A percentile compares a stretch with the other conserved stretches of the same genome.
Conservation (phyloP, 1,140 invertebrate genomes). For the Heliothis subflexa region DNA sequence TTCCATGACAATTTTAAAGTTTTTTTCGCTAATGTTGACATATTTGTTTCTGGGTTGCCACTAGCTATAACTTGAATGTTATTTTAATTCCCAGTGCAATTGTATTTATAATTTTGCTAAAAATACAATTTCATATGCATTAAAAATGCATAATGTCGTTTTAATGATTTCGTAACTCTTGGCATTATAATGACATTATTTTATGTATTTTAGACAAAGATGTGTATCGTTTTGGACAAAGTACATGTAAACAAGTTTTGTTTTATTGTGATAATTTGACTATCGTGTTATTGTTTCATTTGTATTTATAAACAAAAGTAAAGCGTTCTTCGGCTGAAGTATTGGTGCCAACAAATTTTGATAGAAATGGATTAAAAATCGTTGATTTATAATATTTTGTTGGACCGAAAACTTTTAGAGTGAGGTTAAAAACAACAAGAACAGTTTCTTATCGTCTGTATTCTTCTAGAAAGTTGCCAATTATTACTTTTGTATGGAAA, state of each 20-base stretch:
- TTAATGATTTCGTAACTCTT: too few species aligned
- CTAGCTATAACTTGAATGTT: background rate
- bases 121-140: too few species aligned
- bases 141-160: too few species aligned
- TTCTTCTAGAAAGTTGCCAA: constrained; percentile 18
- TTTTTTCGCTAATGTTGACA: background rate
- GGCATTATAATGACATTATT: too few species aligned
- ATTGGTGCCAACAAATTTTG: background rate
- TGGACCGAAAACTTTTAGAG: background rate
- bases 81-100: constrained; percentile 13
- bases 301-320: constrained; percentile 52
- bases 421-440: background rate
- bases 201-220: background rate
- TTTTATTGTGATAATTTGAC: constrained; percentile 46
- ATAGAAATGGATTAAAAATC: background rate
- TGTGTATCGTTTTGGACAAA: constrained; percentile 4
- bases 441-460: constrained; percentile 4
- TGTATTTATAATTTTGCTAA: background rate
- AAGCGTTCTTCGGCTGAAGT: background rate
- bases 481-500: constrained; percentile 65
- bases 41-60: constrained; percentile 21
- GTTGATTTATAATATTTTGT: background rate
- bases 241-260: constrained; percentile 22
- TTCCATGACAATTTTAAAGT: background rate
- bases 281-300: constrained; percentile 38